These are phyloP conservation scores for Stenodema calcarata DNA, from an alignment of 2,888 invertebrate genomes.

Conservation along the genomic window DNA sequence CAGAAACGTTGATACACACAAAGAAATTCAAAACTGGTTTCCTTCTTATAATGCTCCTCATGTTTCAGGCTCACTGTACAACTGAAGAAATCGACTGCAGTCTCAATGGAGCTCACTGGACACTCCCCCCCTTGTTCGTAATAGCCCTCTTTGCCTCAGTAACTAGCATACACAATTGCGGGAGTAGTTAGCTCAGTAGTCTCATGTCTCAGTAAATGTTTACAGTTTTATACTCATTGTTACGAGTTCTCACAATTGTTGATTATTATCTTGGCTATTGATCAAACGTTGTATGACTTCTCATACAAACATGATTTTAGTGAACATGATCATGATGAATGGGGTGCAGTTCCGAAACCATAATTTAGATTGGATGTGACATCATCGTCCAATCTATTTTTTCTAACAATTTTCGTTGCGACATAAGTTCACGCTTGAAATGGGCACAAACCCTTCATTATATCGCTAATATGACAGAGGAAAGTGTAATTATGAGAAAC, in stretches of 20 bases:
- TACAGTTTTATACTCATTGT: background rate
- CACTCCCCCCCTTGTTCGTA: background rate
- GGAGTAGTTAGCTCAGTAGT: background rate
- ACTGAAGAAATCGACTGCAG: slow-evolving; percentile 6
- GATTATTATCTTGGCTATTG: background rate
- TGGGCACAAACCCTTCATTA: too few species aligned
- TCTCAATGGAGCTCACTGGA: background rate
- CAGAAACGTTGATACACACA: background rate
- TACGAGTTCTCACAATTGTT: background rate
- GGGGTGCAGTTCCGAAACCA: too few species aligned
- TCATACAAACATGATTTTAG: background rate
- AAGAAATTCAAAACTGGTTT: background rate
- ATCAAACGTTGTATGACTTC: background rate
- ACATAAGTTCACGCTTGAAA: too few species aligned
- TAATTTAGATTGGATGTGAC: too few species aligned
- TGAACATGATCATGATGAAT: background rate
- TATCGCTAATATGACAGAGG: too few species aligned
- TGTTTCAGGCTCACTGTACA: slow-evolving; percentile 11
- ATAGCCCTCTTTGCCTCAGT: background rate
- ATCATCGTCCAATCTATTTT: too few species aligned
- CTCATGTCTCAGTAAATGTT: background rate
- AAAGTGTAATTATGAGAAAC: too few species aligned
- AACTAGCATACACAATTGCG: background rate
- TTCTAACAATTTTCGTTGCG: too few species aligned
- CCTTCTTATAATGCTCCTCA: background rate